Base-by-base conservation (phyloP, 2,888 invertebrate species). In the Eupithecia centaureata region DNA sequence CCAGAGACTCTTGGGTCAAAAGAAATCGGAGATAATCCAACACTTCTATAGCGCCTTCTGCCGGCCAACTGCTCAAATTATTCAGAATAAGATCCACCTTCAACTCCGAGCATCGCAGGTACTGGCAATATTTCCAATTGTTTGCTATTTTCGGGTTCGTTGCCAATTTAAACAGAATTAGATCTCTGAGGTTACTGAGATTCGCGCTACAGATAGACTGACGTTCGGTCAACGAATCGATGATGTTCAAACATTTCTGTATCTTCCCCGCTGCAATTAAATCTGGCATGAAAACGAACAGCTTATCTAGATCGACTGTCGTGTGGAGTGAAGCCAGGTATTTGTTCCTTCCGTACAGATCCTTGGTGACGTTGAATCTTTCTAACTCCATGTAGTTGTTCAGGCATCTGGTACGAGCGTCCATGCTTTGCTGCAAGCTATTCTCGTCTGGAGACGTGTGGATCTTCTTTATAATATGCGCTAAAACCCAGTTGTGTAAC, bases 401-500 rank as follows among this genome's bases (percentile, higher is more conserved):
- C 2, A 96, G 89, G 42, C 94, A 94, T 76, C 93, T 93, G 0
- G 94, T 94, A 18, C 95, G 90, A 5, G 94, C 92, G 61, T 95
- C 94, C 76, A 94, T 92, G 59, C 92, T 92, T 77, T 94, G 86
- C 71, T 92, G 91, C 68, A 94, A 85, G 62, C 83, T 88, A 63
- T 85, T 88, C 61, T 93, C 93, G 51, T 93, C 92, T 5, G 92
- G 88, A 7, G 94, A 89, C 0, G 94, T 92, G 76, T 95, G 94
- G 72, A 96, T 94, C 80, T 94, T 94, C 77, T 94, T 95, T 30
- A 96, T 92, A n/a, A 96, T 92, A 79, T 95, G 95, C 0, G 95
- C 95, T 54, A 96, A 81, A 0, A 96, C 90, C 95, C 96, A 96
- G 77, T 96, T 96, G 73, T 95, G 94, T 56, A 94, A 90, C 63